These are phyloP conservation scores for Chaetodon auriga DNA, from an alignment of 2,113 vertebrate species.

Conservation along the genomic window DNA sequence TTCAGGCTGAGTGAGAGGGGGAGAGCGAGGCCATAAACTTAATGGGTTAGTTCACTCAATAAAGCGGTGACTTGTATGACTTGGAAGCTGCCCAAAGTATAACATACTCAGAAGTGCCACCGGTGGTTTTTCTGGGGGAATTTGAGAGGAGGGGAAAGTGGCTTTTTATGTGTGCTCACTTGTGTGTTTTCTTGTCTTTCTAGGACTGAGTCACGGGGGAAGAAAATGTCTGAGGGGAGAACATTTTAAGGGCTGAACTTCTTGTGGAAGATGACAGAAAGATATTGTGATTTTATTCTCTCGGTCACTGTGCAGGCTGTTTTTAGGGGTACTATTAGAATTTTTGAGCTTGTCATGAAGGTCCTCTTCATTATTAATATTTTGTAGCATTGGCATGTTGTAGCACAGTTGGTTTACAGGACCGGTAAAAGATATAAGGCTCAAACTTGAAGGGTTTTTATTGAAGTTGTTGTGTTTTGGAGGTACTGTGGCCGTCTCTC, in stretches of 20 bases:
- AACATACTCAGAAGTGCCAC: slow-evolving; percentile 44
- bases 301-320: too few species aligned
- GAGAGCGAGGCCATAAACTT: slow-evolving; percentile 63
- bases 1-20: slow-evolving; percentile 58
- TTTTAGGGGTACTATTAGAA: too few species aligned
- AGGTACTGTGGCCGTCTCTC: too few species aligned
- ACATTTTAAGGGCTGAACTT: neutral
- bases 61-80: slow-evolving; percentile 71
- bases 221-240: neutral
- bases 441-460: too few species aligned
- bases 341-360: too few species aligned
- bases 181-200: slow-evolving; percentile 16
- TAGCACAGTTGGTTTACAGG: too few species aligned
- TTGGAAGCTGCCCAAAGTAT: slow-evolving; percentile 71
- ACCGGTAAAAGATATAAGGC: too few species aligned
- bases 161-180: slow-evolving; percentile 8
- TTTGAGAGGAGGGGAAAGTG: slow-evolving; percentile 42
- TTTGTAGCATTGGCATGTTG: too few species aligned
- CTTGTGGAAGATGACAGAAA: neutral
- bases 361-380: too few species aligned
- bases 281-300: too few species aligned
- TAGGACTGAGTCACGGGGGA: slow-evolving; percentile 2
- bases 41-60: slow-evolving; percentile 77
- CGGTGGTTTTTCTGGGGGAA: slow-evolving; percentile 34
- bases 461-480: too few species aligned